phyloP scores from a whole-genome alignment of 2,888 invertebrate species.

The Plagiodera versicolora region DNA sequence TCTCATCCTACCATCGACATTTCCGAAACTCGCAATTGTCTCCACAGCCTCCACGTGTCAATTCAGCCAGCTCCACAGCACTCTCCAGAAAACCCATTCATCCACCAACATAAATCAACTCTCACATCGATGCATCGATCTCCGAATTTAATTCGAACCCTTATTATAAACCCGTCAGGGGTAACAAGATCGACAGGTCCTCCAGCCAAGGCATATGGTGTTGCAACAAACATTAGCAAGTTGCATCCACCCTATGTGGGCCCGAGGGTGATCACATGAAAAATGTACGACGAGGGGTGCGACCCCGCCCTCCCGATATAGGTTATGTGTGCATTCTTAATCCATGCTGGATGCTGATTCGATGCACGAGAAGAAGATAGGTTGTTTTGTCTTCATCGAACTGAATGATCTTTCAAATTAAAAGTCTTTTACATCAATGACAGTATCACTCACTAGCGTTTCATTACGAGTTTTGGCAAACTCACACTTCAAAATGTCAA shows the following conservation, averaged over 20 bases:
- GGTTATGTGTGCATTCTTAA: conserved; percentile 36
- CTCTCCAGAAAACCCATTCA: no score
- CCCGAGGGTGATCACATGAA: conserved; percentile 47
- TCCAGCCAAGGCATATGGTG: conserved; percentile 49
- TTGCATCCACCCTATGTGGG: conserved; percentile 47
- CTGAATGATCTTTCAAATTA: no score
- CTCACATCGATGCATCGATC: background rate
- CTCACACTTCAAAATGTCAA: no score
- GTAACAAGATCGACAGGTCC: conserved; percentile 49
- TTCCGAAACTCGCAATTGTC: no score
- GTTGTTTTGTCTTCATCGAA: no score
- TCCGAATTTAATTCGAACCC: conserved; percentile 9
- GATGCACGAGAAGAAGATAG: no score
- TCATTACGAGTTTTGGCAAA: no score
- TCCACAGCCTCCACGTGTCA: no score
- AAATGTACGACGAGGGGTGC: conserved; percentile 48
- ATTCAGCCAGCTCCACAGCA: no score
- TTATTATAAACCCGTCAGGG: conserved; percentile 43
- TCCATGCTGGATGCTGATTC: conserved; percentile 16
- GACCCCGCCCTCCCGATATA: conserved; percentile 49
- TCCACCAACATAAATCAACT: background rate
- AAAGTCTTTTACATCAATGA: no score
- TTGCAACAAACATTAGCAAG: conserved; percentile 53
- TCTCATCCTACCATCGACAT: no score
- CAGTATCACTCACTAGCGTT: no score